Evolutionary conservation across 1,140 invertebrate genomes (phyloP).

Genomic region (Odontomachus brunneus): DNA sequence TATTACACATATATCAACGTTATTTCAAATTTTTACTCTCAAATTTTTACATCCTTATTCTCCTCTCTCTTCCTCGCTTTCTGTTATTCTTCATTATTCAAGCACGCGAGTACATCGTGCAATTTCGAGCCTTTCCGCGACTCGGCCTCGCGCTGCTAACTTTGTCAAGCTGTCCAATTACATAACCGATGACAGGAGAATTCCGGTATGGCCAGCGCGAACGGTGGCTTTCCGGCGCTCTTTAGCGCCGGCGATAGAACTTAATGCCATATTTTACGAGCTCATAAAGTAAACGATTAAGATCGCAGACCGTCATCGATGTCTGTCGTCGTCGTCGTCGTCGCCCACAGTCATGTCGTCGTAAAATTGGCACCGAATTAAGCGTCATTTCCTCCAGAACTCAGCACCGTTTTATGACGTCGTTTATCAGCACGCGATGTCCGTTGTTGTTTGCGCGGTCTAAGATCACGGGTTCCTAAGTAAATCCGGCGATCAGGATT

Average conservation of each 20-base stretch:
- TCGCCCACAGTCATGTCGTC: not conserved
- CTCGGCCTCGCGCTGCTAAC: constrained; percentile 14
- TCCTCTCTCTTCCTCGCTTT: not conserved
- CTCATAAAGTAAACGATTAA: constrained; percentile 50
- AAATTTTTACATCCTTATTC: not conserved
- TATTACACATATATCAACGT: too few relatives aligned
- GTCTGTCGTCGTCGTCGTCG: not conserved
- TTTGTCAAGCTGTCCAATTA: constrained; percentile 28
- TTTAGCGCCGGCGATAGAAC: constrained; percentile 42
- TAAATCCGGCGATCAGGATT: not conserved
- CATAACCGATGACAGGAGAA: not conserved
- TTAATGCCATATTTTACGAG: constrained; percentile 56
- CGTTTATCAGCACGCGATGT: not conserved
- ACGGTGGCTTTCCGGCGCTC: not conserved
- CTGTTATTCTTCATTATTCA: not conserved
- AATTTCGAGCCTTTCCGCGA: constrained; percentile 14
- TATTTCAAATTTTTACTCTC: too few relatives aligned
- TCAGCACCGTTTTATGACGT: not conserved
- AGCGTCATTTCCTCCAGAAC: not conserved
- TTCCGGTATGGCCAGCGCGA: not conserved
- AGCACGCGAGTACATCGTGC: not conserved
- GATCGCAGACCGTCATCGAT: constrained; percentile 23
- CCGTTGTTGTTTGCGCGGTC: not conserved
- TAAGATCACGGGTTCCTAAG: not conserved
- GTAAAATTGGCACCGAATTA: constrained; percentile 38